Percentiles rank a stretch among this genome's conserved stretches.
Conservation (phyloP, 1,140 invertebrate genomes). For the Scaptodrosophila lebanonensis region DNA sequence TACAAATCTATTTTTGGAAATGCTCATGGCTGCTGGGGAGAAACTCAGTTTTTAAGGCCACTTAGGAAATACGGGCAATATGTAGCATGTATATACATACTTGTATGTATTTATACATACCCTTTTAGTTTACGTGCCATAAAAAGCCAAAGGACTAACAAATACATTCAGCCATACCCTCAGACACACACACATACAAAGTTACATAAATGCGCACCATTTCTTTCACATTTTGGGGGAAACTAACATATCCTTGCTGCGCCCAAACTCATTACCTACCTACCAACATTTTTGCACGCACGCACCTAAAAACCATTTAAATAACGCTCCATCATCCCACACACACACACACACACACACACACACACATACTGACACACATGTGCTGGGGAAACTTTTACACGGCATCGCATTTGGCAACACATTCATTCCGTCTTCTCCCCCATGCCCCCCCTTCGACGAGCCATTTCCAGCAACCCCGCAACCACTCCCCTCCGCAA, state of each 20-base stretch:
- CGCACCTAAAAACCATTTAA: constrained; percentile 69
- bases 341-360: constrained; percentile 4
- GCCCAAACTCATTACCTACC: constrained; percentile 10
- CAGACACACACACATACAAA: no score
- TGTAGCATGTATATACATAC: no score
- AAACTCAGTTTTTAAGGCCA: no score
- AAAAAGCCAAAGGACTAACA: no score
- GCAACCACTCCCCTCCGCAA: constrained; percentile 25
- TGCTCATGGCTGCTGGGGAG: no score
- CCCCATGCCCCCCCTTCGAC: neutral
- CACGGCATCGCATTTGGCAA: constrained; percentile 18
- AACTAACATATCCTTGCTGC: neutral
- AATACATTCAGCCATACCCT: no score
- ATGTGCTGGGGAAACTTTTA: constrained; percentile 45
- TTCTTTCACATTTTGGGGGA: constrained; percentile 5
- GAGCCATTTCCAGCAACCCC: constrained; percentile 20
- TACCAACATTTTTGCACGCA: constrained; percentile 70
- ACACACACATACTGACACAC: neutral
- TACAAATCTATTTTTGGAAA: no score
- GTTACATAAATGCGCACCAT: no score
- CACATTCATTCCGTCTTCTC: neutral
- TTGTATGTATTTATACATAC: no score
- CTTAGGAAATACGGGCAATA: no score
- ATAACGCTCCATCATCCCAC: constrained; percentile 63
- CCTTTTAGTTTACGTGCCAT: no score